phyloP scores from a whole-genome alignment of 2,797 vertebrate species.

The Pseudochaenichthys georgianus region DNA sequence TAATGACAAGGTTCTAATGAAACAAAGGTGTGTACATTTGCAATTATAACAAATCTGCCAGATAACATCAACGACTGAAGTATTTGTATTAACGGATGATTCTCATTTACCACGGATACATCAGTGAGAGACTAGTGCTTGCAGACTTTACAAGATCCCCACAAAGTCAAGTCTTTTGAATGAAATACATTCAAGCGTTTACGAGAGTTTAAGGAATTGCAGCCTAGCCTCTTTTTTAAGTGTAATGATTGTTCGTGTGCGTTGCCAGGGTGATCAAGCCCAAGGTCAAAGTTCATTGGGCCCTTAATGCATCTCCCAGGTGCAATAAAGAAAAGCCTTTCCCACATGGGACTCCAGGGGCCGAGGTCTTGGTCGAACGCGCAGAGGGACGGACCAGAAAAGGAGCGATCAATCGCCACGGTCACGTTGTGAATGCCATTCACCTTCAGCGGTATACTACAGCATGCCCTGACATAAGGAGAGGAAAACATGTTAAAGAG shows the following conservation, averaged over 20 bases:
- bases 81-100: conserved; percentile 38
- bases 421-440: conserved; percentile 67
- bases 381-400: conserved; percentile 31
- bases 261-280: conserved; percentile 75
- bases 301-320: conserved; percentile 74
- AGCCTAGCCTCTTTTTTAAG: conserved; percentile 50
- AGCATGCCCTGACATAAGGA: conserved; percentile 26
- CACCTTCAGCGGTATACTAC: conserved; percentile 62
- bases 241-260: conserved; percentile 43
- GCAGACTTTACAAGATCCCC: conserved; percentile 58
- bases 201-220: conserved; percentile 58
- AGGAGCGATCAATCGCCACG: conserved; percentile 61
- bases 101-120: conserved; percentile 41
- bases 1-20: conserved; percentile 78
- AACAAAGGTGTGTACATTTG: conserved; percentile 67
- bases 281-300: conserved; percentile 82
- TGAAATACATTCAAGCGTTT: conserved; percentile 66
- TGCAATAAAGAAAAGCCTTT: conserved; percentile 70
- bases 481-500: conserved; percentile 16
- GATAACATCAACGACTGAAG: conserved; percentile 24
- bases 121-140: conserved; percentile 26
- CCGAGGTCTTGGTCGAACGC: conserved; percentile 47
- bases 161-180: conserved; percentile 55
- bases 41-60: conserved; percentile 37
- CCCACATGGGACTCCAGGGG: conserved; percentile 62